Conservation (phyloP, 2,888 invertebrate species). For the Chymomyza fuscimana region DNA sequence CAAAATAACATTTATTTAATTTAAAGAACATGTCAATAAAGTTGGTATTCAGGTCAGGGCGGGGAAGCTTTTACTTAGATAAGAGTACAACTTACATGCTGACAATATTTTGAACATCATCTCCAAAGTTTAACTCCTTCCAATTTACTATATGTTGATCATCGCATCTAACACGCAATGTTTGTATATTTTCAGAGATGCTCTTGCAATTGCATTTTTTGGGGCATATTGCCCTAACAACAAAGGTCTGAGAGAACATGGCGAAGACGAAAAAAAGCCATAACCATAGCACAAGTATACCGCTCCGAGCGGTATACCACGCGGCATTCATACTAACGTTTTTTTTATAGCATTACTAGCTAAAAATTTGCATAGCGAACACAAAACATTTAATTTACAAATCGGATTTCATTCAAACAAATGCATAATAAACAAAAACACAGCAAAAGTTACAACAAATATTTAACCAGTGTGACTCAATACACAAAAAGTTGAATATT, state of each 20-base stretch:
- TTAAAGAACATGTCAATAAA: background rate
- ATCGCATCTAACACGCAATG: constrained; percentile 75
- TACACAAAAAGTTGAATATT: constrained; percentile 30
- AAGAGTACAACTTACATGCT: constrained; percentile 65
- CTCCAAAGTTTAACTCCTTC: constrained; percentile 75
- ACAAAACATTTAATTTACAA: constrained; percentile 53
- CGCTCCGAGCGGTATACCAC: background rate
- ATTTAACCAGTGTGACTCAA: constrained; percentile 55
- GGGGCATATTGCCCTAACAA: constrained; percentile 62
- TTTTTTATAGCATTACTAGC: background rate
- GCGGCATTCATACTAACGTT: constrained; percentile 39
- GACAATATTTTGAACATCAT: constrained; percentile 68
- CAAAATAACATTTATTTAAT: constrained; percentile 52
- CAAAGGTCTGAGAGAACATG: constrained; percentile 33
- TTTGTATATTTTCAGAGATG: constrained; percentile 68
- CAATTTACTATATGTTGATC: constrained; percentile 70
- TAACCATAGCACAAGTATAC: constrained; percentile 34
- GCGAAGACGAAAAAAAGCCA: constrained; percentile 27
- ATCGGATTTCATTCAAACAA: constrained; percentile 29
- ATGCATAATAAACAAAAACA: constrained; percentile 64
- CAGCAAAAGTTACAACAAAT: constrained; percentile 59
- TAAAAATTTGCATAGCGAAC: background rate
- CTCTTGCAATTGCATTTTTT: constrained; percentile 75
- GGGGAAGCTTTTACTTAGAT: constrained; percentile 47
- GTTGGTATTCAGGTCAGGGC: background rate